These are phyloP conservation scores for Hypolimnas misippus DNA, from an alignment of 2,888 invertebrate genomes.

Conservation along the genomic window DNA sequence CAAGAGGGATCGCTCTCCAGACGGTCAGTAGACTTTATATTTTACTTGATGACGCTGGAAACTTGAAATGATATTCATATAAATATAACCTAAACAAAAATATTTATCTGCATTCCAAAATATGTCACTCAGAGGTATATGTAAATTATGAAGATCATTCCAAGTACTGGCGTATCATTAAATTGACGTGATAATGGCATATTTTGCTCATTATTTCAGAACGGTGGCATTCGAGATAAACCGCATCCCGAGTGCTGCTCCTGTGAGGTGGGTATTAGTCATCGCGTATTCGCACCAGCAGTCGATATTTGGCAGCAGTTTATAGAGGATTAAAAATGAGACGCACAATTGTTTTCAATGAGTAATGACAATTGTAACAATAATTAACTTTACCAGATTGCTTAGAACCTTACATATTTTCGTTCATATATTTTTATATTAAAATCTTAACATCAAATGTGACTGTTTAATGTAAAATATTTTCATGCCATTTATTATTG, in stretches of 20 bases:
- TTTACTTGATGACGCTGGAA: slow-evolving; percentile 51
- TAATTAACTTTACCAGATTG: no score
- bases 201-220: slow-evolving; percentile 83
- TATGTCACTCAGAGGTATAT: not conserved
- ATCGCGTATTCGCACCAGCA: not conserved
- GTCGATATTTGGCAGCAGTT: not conserved
- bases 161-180: slow-evolving; percentile 54
- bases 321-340: not conserved
- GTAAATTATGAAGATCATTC: slow-evolving; percentile 53
- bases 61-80: slow-evolving; percentile 58
- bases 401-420: no score
- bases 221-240: slow-evolving; percentile 72
- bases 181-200: slow-evolving; percentile 79
- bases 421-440: no score
- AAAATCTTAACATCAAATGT: no score
- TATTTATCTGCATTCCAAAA: not conserved
- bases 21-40: slow-evolving; percentile 75
- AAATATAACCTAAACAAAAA: slow-evolving; percentile 26
- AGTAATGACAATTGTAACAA: no score
- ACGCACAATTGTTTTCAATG: no score
- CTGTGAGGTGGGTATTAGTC: slow-evolving; percentile 67
- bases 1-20: slow-evolving; percentile 81
- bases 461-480: no score
- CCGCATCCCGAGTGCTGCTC: slow-evolving; percentile 62
- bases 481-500: no score